Conservation (phyloP, 1,140 invertebrate genomes). For the Pseudomyrmex gracilis region DNA sequence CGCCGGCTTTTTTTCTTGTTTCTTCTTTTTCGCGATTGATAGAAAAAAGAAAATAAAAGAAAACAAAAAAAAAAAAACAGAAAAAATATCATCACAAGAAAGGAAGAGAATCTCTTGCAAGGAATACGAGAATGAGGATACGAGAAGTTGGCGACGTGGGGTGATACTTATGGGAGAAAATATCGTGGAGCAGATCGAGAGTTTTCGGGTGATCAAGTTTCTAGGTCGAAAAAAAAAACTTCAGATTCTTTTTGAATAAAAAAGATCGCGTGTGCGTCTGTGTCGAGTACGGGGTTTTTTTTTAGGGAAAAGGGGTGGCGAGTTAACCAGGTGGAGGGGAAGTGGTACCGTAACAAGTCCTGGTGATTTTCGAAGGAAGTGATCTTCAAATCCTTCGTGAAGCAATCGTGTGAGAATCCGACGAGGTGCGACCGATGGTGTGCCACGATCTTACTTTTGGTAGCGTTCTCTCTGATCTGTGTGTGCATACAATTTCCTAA, state of each 20-base stretch:
- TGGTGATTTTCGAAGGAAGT: slow-evolving; percentile 59
- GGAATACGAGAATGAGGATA: not conserved
- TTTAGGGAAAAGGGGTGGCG: not conserved
- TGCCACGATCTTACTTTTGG: slow-evolving; percentile 16
- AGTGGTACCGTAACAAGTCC: slow-evolving; percentile 18
- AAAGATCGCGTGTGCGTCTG: slow-evolving; percentile 49
- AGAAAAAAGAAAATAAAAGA: slow-evolving; percentile 24
- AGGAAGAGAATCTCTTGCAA: not conserved
- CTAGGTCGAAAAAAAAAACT: not conserved
- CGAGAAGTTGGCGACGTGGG: slow-evolving; percentile 16
- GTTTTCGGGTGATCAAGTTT: not conserved
- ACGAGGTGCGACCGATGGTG: slow-evolving; percentile 33
- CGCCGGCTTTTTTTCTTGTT: slow-evolving; percentile 57
- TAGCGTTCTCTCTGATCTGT: slow-evolving; percentile 20
- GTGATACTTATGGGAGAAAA: slow-evolving; percentile 11
- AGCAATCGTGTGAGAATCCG: slow-evolving; percentile 41
- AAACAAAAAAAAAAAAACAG: slow-evolving; percentile 11
- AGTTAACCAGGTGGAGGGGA: not conserved
- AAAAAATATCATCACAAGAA: not conserved
- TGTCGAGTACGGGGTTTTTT: slow-evolving; percentile 39
- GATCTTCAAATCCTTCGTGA: slow-evolving; percentile 42
- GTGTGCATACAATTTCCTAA: slow-evolving; percentile 25
- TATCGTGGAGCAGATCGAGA: slow-evolving; percentile 26
- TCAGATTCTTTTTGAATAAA: not conserved
- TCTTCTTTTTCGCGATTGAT: slow-evolving; percentile 32